A percentile compares a stretch with the other conserved stretches of the same genome.
phyloP scores from a whole-genome alignment of 1,140 invertebrate genomes.

The Drosophila simulans region DNA sequence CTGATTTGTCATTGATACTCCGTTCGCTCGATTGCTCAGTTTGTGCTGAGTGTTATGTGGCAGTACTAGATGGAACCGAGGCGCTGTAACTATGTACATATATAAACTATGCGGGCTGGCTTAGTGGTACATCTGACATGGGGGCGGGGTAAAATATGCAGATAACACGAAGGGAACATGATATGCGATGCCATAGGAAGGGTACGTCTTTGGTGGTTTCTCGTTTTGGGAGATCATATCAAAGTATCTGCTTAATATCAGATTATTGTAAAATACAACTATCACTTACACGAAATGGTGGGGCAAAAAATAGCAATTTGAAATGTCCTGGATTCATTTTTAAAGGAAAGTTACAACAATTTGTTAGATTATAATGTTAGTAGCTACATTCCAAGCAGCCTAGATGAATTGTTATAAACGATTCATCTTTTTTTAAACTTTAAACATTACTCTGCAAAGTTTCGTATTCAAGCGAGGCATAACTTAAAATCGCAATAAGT shows the following conservation, averaged over 20 bases:
- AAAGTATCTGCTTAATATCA: no score
- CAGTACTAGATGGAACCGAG: background rate
- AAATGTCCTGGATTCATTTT: no score
- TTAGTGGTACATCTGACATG: conserved; percentile 10
- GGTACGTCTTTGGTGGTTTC: background rate
- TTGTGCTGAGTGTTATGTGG: conserved; percentile 27
- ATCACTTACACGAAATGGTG: no score
- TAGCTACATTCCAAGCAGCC: no score
- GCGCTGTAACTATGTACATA: conserved; percentile 1
- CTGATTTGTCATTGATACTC: conserved; percentile 76
- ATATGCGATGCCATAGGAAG: conserved; percentile 4
- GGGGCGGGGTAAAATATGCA: background rate
- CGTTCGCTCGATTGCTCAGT: conserved; percentile 36
- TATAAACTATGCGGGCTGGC: conserved; percentile 23
- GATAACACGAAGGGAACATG: conserved; percentile 16
- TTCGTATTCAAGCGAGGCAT: background rate
- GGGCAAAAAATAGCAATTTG: no score
- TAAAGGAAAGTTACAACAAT: no score
- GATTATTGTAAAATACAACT: no score
- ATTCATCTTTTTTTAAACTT: background rate
- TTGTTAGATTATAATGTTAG: no score
- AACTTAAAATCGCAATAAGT: conserved; percentile 6
- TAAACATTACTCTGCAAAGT: background rate
- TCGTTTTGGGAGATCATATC: background rate
- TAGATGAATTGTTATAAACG: no score